These are phyloP conservation scores for Micromys minutus DNA, from an alignment of 2,113 vertebrate genomes.

Conservation along the genomic window DNA sequence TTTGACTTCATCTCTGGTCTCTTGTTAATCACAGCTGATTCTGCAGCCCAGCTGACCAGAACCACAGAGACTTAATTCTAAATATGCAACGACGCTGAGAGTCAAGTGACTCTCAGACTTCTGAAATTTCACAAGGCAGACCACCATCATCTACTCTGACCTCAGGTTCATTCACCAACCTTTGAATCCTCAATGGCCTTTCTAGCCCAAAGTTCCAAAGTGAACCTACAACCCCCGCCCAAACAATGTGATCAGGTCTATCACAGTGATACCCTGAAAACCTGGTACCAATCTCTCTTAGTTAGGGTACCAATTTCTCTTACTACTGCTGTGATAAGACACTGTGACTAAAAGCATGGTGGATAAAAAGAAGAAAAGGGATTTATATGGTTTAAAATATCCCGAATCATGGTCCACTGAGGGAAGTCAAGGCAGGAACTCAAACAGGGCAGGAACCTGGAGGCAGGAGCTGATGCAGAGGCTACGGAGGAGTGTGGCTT, in stretches of 20 bases:
- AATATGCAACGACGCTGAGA: background rate
- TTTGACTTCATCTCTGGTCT: background rate
- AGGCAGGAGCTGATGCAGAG: background rate
- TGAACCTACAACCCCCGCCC: background rate
- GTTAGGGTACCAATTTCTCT: no score
- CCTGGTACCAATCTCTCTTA: background rate
- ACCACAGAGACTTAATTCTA: background rate
- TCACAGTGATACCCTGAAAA: background rate
- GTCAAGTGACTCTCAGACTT: background rate
- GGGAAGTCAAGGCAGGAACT: background rate
- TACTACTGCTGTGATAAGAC: background rate
- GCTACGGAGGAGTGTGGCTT: background rate
- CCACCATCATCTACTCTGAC: background rate
- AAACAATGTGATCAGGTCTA: background rate
- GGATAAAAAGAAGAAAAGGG: background rate
- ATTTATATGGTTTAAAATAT: background rate
- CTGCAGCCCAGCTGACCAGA: background rate
- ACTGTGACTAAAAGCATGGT: background rate
- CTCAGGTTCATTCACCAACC: background rate
- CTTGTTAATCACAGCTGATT: background rate
- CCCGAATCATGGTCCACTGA: background rate
- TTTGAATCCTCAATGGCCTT: background rate
- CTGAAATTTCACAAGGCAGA: background rate
- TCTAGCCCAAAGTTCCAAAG: background rate
- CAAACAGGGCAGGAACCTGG: background rate